A percentile compares a stretch with the other conserved stretches of the same genome.
phyloP scores from a whole-genome alignment of 1,140 invertebrate species.

The Ptiloglossa arizonensis region DNA sequence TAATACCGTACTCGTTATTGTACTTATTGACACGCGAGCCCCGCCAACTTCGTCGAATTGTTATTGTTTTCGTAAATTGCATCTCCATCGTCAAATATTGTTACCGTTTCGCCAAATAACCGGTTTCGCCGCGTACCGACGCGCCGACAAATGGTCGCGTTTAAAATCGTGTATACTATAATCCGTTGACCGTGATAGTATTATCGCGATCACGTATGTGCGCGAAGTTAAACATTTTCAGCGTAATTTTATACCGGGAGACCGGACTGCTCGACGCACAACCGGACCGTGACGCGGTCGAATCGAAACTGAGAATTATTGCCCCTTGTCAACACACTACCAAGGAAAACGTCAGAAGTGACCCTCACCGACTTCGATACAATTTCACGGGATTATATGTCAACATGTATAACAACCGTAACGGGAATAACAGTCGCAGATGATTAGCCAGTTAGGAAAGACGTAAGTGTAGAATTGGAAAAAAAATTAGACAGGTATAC shows the following conservation, averaged over 20 bases:
- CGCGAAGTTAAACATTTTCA: not conserved
- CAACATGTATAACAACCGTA: too few species aligned
- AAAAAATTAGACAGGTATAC: too few species aligned
- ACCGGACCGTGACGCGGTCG: not conserved
- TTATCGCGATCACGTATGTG: not conserved
- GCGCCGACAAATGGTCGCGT: not conserved
- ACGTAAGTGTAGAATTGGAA: too few species aligned
- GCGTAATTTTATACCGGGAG: not conserved
- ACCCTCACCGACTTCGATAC: too few species aligned
- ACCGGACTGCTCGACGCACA: not conserved
- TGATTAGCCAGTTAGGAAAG: too few species aligned
- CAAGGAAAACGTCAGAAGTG: too few species aligned
- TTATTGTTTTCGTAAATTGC: conserved; percentile 5
- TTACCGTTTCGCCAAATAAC: not conserved
- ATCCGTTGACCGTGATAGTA: not conserved
- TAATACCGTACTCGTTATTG: conserved; percentile 6
- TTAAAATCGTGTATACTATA: not conserved
- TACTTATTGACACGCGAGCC: not conserved
- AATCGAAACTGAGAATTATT: conserved; percentile 8
- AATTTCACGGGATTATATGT: too few species aligned
- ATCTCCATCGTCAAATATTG: not conserved
- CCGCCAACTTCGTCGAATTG: not conserved
- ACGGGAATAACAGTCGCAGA: too few species aligned
- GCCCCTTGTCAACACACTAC: not conserved
- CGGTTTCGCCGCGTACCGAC: not conserved